Evolutionary conservation across 2,113 vertebrate species (phyloP).

Genomic region (Onychostoma macrolepis): DNA sequence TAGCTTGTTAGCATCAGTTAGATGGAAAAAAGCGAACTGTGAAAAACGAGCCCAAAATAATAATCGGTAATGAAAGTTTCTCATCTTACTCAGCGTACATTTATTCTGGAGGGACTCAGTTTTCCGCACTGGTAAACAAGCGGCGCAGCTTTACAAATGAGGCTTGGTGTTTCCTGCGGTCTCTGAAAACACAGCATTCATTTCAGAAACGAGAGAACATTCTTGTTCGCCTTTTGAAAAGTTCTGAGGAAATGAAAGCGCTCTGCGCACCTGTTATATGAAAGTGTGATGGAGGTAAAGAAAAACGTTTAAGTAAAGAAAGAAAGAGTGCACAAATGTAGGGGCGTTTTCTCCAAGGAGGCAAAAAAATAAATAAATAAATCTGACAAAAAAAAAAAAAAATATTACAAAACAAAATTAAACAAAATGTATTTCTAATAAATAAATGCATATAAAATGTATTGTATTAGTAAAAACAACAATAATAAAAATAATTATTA

Average conservation of each 20-base stretch:
- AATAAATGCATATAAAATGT: not conserved
- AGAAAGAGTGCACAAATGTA: not conserved
- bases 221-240: not conserved
- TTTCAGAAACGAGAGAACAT: not conserved
- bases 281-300: not conserved
- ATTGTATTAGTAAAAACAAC: not conserved
- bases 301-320: not conserved
- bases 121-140: conserved; percentile 14
- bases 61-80: conserved; percentile 20
- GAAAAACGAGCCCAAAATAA: conserved; percentile 25
- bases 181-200: conserved; percentile 4
- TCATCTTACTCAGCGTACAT: not conserved
- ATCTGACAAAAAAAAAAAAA: not conserved
- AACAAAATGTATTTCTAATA: not conserved
- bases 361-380: not conserved
- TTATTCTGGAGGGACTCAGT: conserved; percentile 6
- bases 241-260: conserved; percentile 1
- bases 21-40: not conserved
- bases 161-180: conserved; percentile 1
- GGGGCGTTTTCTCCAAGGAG: not conserved
- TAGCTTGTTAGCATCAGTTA: conserved; percentile 4
- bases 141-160: not conserved
- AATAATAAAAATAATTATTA: too few species aligned
- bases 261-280: not conserved
- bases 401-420: not conserved